Percentiles rank a stretch among this genome's conserved stretches.
These are phyloP conservation scores for Morelia viridis DNA, from an alignment of 2,797 vertebrate species.

Conservation along the genomic window DNA sequence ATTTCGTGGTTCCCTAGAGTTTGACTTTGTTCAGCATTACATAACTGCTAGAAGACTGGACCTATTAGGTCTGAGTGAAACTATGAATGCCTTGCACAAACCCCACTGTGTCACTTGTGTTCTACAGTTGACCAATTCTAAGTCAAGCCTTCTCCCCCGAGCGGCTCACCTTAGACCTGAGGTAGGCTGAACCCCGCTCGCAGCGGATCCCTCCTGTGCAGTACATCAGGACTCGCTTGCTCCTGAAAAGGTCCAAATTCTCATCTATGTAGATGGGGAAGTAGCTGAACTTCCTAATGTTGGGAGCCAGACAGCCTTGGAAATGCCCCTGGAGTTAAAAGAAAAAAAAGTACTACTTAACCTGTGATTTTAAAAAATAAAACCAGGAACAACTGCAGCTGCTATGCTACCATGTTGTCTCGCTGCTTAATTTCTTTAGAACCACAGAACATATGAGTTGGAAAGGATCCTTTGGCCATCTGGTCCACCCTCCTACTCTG, in stretches of 20 bases:
- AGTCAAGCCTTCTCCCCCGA: not conserved
- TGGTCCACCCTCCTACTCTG: not conserved
- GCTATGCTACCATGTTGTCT: too few relatives aligned
- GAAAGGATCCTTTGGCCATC: not conserved
- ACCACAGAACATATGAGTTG: not conserved
- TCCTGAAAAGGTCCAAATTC: constrained; percentile 89
- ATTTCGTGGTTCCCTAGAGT: not conserved
- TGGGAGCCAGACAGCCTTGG: constrained; percentile 87
- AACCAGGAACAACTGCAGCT: not conserved
- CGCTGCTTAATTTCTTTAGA: not conserved
- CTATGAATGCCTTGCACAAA: not conserved
- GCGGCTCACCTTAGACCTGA: constrained; percentile 85
- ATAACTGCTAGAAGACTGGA: not conserved
- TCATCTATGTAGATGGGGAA: constrained; percentile 93
- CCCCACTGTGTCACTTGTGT: not conserved
- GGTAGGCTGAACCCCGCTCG: constrained; percentile 93
- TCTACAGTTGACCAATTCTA: not conserved
- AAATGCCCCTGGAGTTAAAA: constrained; percentile 83
- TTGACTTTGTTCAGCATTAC: not conserved
- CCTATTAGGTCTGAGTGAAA: not conserved
- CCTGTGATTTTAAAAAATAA: not conserved
- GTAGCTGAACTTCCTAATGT: constrained; percentile 99
- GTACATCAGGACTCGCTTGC: constrained; percentile 95
- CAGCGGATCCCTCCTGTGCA: constrained; percentile 97
- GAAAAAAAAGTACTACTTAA: not conserved